These are phyloP conservation scores for Falco novaeseelandiae DNA, from an alignment of 2,797 vertebrate genomes.

Conservation along the genomic window DNA sequence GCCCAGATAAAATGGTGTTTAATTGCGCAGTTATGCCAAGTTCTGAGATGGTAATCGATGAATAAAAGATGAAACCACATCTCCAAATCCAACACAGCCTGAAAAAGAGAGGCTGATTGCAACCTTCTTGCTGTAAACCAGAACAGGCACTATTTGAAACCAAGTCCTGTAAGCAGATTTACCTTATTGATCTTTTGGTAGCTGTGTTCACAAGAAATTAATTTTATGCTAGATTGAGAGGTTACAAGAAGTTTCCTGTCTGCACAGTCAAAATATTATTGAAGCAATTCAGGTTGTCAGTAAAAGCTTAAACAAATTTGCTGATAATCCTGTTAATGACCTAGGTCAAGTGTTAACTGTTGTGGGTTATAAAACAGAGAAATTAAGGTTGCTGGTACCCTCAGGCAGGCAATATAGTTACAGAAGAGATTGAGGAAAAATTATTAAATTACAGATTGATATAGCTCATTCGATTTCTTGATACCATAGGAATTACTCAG, in stretches of 20 bases:
- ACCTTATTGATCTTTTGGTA: constrained; percentile 57
- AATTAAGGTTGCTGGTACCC: constrained; percentile 81
- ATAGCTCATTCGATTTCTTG: constrained; percentile 56
- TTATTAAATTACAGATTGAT: constrained; percentile 73
- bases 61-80: constrained; percentile 30
- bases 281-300: constrained; percentile 84
- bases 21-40: constrained; percentile 6
- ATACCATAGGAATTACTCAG: constrained; percentile 19
- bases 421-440: constrained; percentile 56
- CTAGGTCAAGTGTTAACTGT: constrained; percentile 87
- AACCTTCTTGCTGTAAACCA: constrained; percentile 43
- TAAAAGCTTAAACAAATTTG: constrained; percentile 88
- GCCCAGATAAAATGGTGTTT: constrained; percentile 4
- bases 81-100: not conserved
- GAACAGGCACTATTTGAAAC: constrained; percentile 47
- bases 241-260: constrained; percentile 79
- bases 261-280: constrained; percentile 84
- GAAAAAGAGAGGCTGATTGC: constrained; percentile 37
- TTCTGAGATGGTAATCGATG: not conserved
- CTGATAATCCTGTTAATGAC: constrained; percentile 88
- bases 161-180: constrained; percentile 59
- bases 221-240: constrained; percentile 79
- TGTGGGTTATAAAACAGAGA: constrained; percentile 82
- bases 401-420: constrained; percentile 75
- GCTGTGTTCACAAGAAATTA: constrained; percentile 73